Conservation (phyloP, 1,140 invertebrate species). For the Trichomalopsis sarcophagae region DNA sequence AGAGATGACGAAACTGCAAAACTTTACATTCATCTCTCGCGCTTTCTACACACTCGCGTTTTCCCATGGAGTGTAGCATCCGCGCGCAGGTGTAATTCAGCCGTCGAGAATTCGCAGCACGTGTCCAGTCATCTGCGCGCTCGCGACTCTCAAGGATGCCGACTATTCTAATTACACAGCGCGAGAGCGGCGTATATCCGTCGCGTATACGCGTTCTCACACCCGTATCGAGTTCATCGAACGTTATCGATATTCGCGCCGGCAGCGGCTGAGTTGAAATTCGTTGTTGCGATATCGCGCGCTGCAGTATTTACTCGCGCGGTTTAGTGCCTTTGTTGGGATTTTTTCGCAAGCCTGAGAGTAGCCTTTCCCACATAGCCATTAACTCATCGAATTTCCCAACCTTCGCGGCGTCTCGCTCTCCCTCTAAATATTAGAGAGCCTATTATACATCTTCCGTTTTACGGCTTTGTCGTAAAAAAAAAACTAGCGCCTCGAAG, state of each 20-base stretch:
- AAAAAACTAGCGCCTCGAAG: background rate
- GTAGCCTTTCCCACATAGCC: background rate
- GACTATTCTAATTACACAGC: slow-evolving; percentile 37
- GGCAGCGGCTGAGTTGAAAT: background rate
- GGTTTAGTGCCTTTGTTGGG: background rate
- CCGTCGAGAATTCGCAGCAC: slow-evolving; percentile 24
- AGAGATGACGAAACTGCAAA: slow-evolving; percentile 14
- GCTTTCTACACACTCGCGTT: background rate
- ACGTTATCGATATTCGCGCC: background rate
- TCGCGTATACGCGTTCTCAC: background rate
- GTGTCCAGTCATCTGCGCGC: slow-evolving; percentile 32
- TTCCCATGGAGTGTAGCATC: background rate
- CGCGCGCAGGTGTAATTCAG: background rate
- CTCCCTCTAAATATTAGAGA: background rate
- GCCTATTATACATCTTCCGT: background rate
- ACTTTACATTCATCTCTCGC: slow-evolving; percentile 8
- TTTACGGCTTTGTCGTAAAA: slow-evolving; percentile 18
- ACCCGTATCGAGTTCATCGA: background rate
- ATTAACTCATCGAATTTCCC: slow-evolving; percentile 40
- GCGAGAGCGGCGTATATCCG: background rate
- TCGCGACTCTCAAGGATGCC: slow-evolving; percentile 27
- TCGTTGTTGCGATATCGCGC: background rate
- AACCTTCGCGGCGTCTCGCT: slow-evolving; percentile 17
- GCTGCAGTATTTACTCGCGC: background rate
- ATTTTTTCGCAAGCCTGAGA: background rate